A percentile compares a stretch with the other conserved stretches of the same genome.
Conservation (phyloP, 2,113 vertebrate species). For the Dasyornis broadbenti region DNA sequence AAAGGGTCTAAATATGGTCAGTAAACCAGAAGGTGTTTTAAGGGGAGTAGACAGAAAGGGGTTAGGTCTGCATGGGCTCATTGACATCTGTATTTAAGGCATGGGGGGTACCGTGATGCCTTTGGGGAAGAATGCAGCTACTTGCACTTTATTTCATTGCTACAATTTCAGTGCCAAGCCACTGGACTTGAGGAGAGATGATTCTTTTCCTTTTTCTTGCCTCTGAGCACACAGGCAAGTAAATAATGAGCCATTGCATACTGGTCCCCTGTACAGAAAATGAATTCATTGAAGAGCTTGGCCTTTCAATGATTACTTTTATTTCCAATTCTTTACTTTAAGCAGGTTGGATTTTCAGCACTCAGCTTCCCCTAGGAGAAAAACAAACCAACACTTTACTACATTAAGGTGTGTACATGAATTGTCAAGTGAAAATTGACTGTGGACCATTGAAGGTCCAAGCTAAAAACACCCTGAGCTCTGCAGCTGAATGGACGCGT, state of each 20-base stretch:
- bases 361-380: not conserved
- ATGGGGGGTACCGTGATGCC: not conserved
- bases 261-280: not conserved
- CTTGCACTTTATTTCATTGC: not conserved
- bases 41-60: not conserved
- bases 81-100: not conserved
- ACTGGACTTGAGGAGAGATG: not conserved
- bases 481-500: not conserved
- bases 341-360: not conserved
- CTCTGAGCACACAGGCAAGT: not conserved
- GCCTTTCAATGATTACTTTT: not conserved
- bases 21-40: constrained; percentile 44
- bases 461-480: not conserved
- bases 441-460: not conserved
- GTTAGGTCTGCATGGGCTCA: not conserved
- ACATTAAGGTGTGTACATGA: not conserved
- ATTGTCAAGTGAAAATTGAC: not conserved
- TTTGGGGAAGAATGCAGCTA: not conserved
- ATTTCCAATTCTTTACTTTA: not conserved
- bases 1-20: constrained; percentile 34
- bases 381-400: not conserved
- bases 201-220: not conserved
- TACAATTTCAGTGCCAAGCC: not conserved
- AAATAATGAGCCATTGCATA: not conserved
- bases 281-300: not conserved